Conservation (phyloP, 2,888 invertebrate species). For the Spodoptera picta region DNA sequence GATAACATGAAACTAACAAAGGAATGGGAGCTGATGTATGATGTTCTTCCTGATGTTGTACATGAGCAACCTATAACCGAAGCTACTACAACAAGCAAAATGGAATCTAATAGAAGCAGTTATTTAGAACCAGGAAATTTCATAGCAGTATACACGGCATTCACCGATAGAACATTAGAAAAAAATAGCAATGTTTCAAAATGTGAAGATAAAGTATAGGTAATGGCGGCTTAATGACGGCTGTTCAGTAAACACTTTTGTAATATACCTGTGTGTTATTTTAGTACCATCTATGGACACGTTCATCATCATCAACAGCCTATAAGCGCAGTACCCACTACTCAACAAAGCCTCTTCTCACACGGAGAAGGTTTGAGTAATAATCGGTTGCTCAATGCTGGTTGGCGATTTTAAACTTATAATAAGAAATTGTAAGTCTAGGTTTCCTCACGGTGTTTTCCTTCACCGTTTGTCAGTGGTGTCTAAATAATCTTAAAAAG, state of each 20-base stretch:
- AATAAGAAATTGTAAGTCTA: too few relatives aligned
- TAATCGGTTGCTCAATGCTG: too few relatives aligned
- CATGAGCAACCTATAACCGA: constrained; percentile 45
- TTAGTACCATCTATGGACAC: neutral
- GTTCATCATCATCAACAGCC: too few relatives aligned
- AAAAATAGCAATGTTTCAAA: constrained; percentile 25
- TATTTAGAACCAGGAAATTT: constrained; percentile 48
- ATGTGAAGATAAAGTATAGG: constrained; percentile 26
- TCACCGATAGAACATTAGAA: constrained; percentile 45
- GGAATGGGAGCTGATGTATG: constrained; percentile 78
- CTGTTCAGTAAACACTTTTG: constrained; percentile 59
- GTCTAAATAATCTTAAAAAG: too few relatives aligned
- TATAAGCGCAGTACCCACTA: too few relatives aligned
- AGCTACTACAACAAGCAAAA: neutral
- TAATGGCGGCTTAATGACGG: constrained; percentile 64
- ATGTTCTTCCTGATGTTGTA: constrained; percentile 65
- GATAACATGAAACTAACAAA: constrained; percentile 74
- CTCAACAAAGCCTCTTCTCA: too few relatives aligned
- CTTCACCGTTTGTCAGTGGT: too few relatives aligned
- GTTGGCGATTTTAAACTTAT: too few relatives aligned
- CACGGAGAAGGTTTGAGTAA: too few relatives aligned
- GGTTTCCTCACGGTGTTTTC: too few relatives aligned
- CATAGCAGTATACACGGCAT: constrained; percentile 71
- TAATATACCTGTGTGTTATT: constrained; percentile 6
- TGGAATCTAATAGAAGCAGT: constrained; percentile 4